These are phyloP conservation scores for Nemapogon koenigi DNA, from an alignment of 2,888 invertebrate species.

Conservation along the genomic window DNA sequence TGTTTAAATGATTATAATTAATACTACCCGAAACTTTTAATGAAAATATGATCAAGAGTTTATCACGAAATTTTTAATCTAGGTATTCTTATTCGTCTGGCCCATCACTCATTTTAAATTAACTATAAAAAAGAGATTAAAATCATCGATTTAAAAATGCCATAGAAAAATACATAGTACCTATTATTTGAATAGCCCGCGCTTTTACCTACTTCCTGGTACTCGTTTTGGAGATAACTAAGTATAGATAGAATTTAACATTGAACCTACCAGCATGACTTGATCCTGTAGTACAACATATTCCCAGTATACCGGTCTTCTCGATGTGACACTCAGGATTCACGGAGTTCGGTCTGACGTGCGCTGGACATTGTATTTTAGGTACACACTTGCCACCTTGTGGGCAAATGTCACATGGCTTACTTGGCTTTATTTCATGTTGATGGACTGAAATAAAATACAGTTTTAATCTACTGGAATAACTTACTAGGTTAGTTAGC, in stretches of 20 bases:
- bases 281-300: conserved; percentile 69
- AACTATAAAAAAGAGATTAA: too few relatives aligned
- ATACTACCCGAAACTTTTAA: too few relatives aligned
- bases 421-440: background rate
- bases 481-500: background rate
- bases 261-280: conserved; percentile 55
- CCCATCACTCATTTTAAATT: too few relatives aligned
- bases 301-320: conserved; percentile 44
- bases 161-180: background rate
- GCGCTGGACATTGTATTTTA: conserved; percentile 71
- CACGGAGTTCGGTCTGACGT: conserved; percentile 44
- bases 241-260: too few relatives aligned
- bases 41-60: too few relatives aligned
- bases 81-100: too few relatives aligned
- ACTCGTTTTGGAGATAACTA: background rate
- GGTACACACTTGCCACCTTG: conserved; percentile 63
- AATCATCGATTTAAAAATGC: background rate
- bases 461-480: background rate
- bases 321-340: conserved; percentile 59
- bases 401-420: conserved; percentile 49
- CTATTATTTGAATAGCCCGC: too few relatives aligned
- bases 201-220: too few relatives aligned
- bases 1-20: too few relatives aligned
- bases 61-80: background rate
- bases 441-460: background rate